These are phyloP conservation scores for Argyra leucocephala DNA, from an alignment of 2,888 invertebrate genomes.

Conservation along the genomic window DNA sequence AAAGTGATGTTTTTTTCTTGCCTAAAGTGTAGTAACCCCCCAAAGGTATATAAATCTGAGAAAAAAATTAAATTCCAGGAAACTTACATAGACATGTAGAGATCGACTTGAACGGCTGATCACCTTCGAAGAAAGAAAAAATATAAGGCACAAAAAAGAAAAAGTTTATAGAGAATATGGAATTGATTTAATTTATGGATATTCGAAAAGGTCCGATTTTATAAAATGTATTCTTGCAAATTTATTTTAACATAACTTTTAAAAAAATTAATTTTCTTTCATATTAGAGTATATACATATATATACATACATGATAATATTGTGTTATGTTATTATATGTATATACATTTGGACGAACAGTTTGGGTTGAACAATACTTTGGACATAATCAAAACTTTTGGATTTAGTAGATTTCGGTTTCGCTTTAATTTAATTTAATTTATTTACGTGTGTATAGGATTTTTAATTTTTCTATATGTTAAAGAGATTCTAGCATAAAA, in stretches of 20 bases:
- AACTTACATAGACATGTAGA: constrained; percentile 1
- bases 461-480: too few species aligned
- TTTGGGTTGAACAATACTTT: too few species aligned
- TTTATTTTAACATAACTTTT: neutral
- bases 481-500: too few species aligned
- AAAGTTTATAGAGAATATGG: neutral
- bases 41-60: neutral
- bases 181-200: neutral
- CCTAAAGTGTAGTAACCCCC: constrained; percentile 6
- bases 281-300: too few species aligned
- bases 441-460: too few species aligned
- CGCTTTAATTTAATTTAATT: too few species aligned
- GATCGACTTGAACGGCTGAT: neutral
- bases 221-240: neutral
- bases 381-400: too few species aligned
- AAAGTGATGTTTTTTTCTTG: constrained; percentile 3
- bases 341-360: too few species aligned
- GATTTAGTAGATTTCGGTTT: too few species aligned
- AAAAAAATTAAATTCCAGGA: neutral
- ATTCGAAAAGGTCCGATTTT: constrained; percentile 3
- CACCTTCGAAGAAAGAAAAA: neutral
- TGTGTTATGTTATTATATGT: too few species aligned
- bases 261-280: too few species aligned
- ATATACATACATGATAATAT: too few species aligned
- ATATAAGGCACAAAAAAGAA: neutral